Conservation (phyloP, 2,888 invertebrate species). For the Chrysolina haemoptera region DNA sequence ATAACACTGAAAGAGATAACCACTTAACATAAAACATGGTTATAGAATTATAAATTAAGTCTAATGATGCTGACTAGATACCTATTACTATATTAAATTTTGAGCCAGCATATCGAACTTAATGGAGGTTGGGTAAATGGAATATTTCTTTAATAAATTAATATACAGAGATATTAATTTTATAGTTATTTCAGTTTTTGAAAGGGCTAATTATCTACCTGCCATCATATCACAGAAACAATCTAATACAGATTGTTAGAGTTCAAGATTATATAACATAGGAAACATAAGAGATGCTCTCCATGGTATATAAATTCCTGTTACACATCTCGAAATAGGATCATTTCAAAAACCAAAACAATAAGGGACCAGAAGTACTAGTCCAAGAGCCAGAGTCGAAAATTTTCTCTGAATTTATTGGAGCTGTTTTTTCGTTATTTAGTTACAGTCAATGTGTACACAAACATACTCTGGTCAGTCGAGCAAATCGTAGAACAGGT, state of each 20-base stretch:
- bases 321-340: neutral
- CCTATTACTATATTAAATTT: conserved; percentile 61
- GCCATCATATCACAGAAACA: conserved; percentile 31
- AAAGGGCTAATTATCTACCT: conserved; percentile 17
- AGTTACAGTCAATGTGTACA: too few species aligned
- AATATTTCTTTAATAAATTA: conserved; percentile 46
- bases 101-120: conserved; percentile 61
- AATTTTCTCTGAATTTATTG: too few species aligned
- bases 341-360: conserved; percentile 7
- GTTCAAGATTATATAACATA: neutral
- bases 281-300: conserved; percentile 1
- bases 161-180: conserved; percentile 33
- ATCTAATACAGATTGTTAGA: conserved; percentile 23
- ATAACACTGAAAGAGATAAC: conserved; percentile 22
- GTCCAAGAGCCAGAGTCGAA: too few species aligned
- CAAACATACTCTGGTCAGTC: too few species aligned
- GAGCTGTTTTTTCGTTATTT: too few species aligned
- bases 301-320: neutral
- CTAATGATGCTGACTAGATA: conserved; percentile 63
- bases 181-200: conserved; percentile 25
- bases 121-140: conserved; percentile 53
- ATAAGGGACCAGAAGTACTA: neutral
- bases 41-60: conserved; percentile 38
- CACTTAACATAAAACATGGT: conserved; percentile 26
- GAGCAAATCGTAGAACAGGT: too few species aligned